These are phyloP conservation scores for Adineta ricciae DNA, from an alignment of 2,888 invertebrate genomes.

Conservation along the genomic window DNA sequence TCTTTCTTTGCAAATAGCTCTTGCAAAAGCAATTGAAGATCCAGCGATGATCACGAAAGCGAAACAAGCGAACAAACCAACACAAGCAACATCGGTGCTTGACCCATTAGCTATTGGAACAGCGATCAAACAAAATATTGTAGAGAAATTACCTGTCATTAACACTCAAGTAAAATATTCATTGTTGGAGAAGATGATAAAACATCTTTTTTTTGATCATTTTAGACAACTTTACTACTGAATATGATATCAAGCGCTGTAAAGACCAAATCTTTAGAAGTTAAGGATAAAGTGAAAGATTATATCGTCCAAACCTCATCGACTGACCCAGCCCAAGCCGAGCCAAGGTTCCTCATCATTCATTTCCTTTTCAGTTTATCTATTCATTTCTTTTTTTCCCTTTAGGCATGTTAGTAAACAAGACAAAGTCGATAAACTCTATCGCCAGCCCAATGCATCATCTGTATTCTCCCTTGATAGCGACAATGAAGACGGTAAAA, in stretches of 20 bases:
- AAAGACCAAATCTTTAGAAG: slow-evolving; percentile 78
- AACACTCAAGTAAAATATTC: neutral
- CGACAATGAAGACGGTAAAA: slow-evolving; percentile 33
- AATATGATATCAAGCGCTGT: slow-evolving; percentile 58
- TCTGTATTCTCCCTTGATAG: slow-evolving; percentile 28
- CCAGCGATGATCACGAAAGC: slow-evolving; percentile 27
- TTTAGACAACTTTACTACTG: slow-evolving; percentile 35
- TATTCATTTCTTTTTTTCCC: neutral
- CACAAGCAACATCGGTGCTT: neutral
- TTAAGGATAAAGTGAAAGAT: slow-evolving; percentile 79
- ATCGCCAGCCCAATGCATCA: slow-evolving; percentile 57
- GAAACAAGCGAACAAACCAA: neutral
- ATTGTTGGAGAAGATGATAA: neutral
- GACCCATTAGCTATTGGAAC: neutral
- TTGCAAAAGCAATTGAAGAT: slow-evolving; percentile 27
- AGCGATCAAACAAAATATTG: neutral
- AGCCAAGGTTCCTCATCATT: neutral
- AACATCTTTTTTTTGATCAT: neutral
- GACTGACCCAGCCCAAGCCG: neutral
- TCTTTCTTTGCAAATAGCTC: neutral
- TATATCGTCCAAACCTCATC: slow-evolving; percentile 61
- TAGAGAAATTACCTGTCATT: neutral
- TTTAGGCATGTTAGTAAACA: slow-evolving; percentile 66
- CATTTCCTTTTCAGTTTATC: neutral
- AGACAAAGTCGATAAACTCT: slow-evolving; percentile 72